Evolutionary conservation across 2,113 vertebrate genomes (phyloP).

Genomic region (Phocoena sinus): DNA sequence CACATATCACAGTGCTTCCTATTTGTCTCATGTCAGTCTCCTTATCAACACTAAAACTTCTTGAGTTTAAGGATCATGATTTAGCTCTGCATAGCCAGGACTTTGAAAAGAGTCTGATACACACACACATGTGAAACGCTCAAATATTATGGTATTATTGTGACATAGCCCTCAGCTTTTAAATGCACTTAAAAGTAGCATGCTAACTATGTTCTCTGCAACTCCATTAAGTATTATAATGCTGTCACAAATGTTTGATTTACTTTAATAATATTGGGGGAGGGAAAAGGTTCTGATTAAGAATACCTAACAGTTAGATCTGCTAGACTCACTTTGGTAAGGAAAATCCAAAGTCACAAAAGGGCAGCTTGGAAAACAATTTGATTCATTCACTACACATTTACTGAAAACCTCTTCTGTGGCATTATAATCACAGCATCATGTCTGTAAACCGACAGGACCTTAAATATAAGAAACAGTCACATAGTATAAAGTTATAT

Average conservation of each 20-base stretch:
- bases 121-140: neutral
- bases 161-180: neutral
- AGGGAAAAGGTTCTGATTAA: neutral
- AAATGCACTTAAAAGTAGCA: neutral
- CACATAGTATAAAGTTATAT: neutral
- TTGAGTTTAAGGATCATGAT: neutral
- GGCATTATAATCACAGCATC: neutral
- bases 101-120: neutral
- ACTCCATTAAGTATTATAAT: neutral
- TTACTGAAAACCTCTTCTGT: neutral
- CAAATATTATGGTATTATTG: neutral
- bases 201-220: neutral
- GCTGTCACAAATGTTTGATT: neutral
- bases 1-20: neutral
- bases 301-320: neutral
- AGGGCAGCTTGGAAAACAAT: neutral
- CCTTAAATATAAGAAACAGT: neutral
- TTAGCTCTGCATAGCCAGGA: neutral
- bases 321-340: neutral
- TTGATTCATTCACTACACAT: neutral
- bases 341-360: neutral
- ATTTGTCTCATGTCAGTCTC: neutral
- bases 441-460: neutral
- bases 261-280: neutral
- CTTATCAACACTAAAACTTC: neutral